Base-by-base conservation (phyloP, 2,888 invertebrate species). In the Agonum fuliginosum region DNA sequence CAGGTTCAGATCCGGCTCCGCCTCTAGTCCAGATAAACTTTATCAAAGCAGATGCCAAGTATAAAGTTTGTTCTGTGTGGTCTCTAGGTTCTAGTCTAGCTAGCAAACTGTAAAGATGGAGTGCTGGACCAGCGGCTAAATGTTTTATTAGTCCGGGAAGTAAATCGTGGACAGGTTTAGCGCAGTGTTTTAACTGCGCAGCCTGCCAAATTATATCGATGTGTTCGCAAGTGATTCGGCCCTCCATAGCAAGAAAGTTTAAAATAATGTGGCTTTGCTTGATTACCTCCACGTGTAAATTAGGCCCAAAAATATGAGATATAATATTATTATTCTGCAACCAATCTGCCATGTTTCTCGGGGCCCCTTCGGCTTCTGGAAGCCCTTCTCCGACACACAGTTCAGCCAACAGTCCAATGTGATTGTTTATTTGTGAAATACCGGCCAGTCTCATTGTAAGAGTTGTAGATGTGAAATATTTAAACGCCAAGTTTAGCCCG, bases 301-400 rank as follows among this genome's bases (percentile, higher is more conserved):
- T 98, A 27, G 98, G 98, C n/a, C 98, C 97, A 88, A 97, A 98
- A 78, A 98, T 92, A 85, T 97, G 97, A 82, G 96, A 94, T 81
- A 97, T 95, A 79, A 98, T 96, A 85, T 94, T 95, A 86, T 96
- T 95, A 80, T 91, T 92, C 0, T 95, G 93, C 17, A 98, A 88
- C 97, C 97, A 98, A 80, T 94, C 91, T 0, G 96, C 96, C 81
- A 98, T 90, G 81, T 92, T 93, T 80, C 95, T 93, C 0, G 95
- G 96, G 30, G 95, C 93, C 24, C 93, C 88, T 84, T 97, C 97
- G 0, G 95, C 94, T 84, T 97, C 96, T 0, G 94, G 92, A 0
- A 95, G 91, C 0, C 94, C 93, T 83, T 96, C 97, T 30, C 95
- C 96, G 71, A 96, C 95, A 84, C 96, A 95, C 77, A 97, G 91